Conservation (phyloP, 1,140 invertebrate genomes). For the Meloidogyne floridensis region DNA sequence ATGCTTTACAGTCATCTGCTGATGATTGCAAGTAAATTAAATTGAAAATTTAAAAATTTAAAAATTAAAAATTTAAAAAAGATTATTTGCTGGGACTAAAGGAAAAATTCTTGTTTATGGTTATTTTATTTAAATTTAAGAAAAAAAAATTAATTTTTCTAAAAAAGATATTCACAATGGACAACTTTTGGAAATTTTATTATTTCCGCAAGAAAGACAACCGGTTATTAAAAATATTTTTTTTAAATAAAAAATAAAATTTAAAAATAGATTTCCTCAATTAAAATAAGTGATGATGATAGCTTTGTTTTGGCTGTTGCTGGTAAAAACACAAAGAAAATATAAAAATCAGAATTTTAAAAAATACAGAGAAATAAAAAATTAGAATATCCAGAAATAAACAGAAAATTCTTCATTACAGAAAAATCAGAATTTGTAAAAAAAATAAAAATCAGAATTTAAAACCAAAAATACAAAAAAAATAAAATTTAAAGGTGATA, state of each 20-base stretch:
- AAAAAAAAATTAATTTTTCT: not conserved
- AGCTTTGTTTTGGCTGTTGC: conserved; percentile 55
- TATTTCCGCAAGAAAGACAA: conserved; percentile 15
- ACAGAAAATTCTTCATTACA: too few relatives aligned
- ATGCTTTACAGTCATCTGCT: conserved; percentile 44
- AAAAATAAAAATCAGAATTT: too few relatives aligned
- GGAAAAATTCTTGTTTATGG: conserved; percentile 48
- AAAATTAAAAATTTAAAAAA: not conserved
- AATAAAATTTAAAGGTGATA: not conserved
- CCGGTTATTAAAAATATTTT: not conserved
- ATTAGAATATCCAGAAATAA: too few relatives aligned
- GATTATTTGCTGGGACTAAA: conserved; percentile 50
- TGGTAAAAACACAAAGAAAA: conserved; percentile 15
- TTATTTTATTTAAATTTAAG: not conserved
- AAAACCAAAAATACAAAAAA: too few relatives aligned
- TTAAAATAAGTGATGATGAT: conserved; percentile 55
- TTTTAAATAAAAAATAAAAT: conserved; percentile 14
- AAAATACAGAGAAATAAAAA: too few relatives aligned
- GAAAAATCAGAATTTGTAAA: too few relatives aligned
- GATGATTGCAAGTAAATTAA: conserved; percentile 42
- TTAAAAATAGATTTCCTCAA: conserved; percentile 18
- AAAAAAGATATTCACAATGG: conserved; percentile 50
- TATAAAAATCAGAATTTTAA: too few relatives aligned
- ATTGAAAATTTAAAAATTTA: too few relatives aligned
- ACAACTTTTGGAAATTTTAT: conserved; percentile 43